phyloP scores from a whole-genome alignment of 2,888 invertebrate genomes.

The Drosophila prostipennis region DNA sequence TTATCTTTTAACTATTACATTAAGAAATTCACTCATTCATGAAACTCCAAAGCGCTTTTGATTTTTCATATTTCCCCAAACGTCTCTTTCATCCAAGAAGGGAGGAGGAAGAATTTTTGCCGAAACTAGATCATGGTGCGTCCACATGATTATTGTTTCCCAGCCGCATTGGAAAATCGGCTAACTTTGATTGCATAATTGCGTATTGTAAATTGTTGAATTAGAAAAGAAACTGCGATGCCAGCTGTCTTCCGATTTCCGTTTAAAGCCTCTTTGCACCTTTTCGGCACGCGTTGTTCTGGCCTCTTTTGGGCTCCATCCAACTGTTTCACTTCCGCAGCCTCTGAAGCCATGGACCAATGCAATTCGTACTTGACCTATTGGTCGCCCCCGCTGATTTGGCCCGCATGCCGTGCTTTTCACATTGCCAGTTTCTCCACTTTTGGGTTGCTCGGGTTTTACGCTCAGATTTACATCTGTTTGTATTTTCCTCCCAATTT shows the following conservation, averaged over 20 bases:
- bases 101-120: background rate
- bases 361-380: conserved; percentile 64
- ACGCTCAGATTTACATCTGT: conserved; percentile 78
- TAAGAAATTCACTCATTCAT: too few species aligned
- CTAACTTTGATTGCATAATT: conserved; percentile 68
- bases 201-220: conserved; percentile 27
- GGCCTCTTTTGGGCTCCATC: conserved; percentile 49
- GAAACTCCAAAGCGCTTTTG: too few species aligned
- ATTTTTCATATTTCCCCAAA: too few species aligned
- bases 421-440: conserved; percentile 49
- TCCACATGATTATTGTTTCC: conserved; percentile 16
- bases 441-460: conserved; percentile 69
- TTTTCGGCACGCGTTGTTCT: conserved; percentile 66
- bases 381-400: conserved; percentile 59
- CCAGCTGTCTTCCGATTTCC: conserved; percentile 64
- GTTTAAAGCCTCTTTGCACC: conserved; percentile 51
- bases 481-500: conserved; percentile 60
- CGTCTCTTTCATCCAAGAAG: too few species aligned
- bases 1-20: too few species aligned
- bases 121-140: conserved; percentile 66
- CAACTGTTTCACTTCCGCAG: conserved; percentile 75
- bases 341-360: conserved; percentile 26
- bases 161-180: conserved; percentile 24
- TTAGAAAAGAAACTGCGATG: conserved; percentile 14
- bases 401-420: conserved; percentile 69